These are phyloP conservation scores for Macropodus opercularis DNA, from an alignment of 2,797 vertebrate genomes.

Conservation along the genomic window DNA sequence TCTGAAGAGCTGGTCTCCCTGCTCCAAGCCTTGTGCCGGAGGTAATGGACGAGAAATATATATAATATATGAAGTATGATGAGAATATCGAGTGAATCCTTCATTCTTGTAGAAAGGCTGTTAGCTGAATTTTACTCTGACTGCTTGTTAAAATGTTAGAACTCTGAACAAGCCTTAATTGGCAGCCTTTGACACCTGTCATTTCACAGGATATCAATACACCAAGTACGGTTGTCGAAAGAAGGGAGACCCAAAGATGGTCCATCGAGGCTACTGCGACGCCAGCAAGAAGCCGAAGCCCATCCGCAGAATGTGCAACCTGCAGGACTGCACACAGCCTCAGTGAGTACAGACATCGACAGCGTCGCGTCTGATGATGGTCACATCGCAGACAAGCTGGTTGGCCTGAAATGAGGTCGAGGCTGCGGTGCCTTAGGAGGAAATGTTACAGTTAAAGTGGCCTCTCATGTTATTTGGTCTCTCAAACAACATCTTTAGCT, in stretches of 20 bases:
- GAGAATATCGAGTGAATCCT: neutral
- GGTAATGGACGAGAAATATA: slow-evolving; percentile 81
- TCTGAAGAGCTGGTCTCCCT: slow-evolving; percentile 96
- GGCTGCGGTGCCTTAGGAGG: slow-evolving; percentile 4
- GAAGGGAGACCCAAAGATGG: slow-evolving; percentile 94
- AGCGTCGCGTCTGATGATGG: too few species aligned
- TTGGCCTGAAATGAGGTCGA: neutral
- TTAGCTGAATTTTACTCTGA: neutral
- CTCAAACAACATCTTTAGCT: too few species aligned
- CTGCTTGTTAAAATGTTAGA: too few species aligned
- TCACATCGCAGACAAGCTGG: neutral
- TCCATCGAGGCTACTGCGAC: slow-evolving; percentile 94
- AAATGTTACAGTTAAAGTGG: too few species aligned
- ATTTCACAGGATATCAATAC: slow-evolving; percentile 88
- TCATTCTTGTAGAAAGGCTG: neutral
- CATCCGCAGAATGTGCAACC: slow-evolving; percentile 94
- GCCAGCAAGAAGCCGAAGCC: slow-evolving; percentile 93
- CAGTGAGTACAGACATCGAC: slow-evolving; percentile 86
- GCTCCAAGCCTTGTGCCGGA: slow-evolving; percentile 93
- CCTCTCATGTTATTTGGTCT: too few species aligned
- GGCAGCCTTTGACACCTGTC: too few species aligned
- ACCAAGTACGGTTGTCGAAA: slow-evolving; percentile 96
- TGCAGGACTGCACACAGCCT: slow-evolving; percentile 93
- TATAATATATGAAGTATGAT: too few species aligned
- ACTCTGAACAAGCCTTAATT: too few species aligned